Percentiles rank a stretch among this genome's conserved stretches.
Conservation (phyloP, 2,797 vertebrate genomes). For the Hippoglossus hippoglossus region DNA sequence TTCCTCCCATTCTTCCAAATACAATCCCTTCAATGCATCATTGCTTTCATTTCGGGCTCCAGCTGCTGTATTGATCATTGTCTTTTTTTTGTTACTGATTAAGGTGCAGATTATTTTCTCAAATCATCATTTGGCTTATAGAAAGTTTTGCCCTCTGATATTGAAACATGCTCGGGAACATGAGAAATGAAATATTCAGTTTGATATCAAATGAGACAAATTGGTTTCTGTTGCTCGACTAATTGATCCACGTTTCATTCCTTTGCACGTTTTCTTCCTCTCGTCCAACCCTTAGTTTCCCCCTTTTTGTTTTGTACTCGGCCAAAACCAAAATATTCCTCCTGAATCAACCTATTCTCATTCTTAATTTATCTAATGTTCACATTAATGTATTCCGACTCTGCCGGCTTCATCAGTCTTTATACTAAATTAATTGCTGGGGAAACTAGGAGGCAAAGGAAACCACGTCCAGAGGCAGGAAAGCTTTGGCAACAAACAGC, state of each 20-base stretch:
- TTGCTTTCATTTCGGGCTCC: not conserved
- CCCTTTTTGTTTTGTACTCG: not conserved
- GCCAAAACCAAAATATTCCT: not conserved
- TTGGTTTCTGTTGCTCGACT: no score
- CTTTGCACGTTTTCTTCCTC: not conserved
- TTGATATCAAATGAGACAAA: not conserved
- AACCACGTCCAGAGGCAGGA: conserved; percentile 38
- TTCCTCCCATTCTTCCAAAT: conserved; percentile 13
- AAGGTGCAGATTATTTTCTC: not conserved
- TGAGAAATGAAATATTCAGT: not conserved
- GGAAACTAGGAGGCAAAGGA: conserved; percentile 27
- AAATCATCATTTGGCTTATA: not conserved
- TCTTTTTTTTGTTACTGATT: not conserved
- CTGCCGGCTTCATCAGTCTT: conserved; percentile 42
- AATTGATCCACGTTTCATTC: not conserved
- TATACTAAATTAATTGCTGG: conserved; percentile 50
- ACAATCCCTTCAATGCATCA: not conserved
- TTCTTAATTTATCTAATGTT: conserved; percentile 37
- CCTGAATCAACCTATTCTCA: conserved; percentile 32
- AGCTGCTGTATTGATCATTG: not conserved
- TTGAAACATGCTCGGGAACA: not conserved
- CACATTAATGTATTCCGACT: conserved; percentile 35
- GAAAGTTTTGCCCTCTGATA: not conserved
- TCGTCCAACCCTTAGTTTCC: not conserved
- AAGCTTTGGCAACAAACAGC: conserved; percentile 45